Evolutionary conservation across 2,888 invertebrate species (phyloP), one percentile per base, ranked within the genome.

Genomic region (Thumatha senex): DNA sequence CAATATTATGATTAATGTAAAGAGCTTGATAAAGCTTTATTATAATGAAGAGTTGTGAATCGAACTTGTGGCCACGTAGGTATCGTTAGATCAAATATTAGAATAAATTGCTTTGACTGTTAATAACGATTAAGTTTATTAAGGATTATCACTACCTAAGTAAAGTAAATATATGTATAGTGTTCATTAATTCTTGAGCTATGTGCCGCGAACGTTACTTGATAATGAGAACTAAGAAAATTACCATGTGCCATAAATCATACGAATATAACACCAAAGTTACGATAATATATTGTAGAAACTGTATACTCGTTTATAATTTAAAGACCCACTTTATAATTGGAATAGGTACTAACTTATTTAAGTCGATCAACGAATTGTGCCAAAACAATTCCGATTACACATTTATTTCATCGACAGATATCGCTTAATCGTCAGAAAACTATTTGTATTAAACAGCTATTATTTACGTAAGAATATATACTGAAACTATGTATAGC

Each of bases 11-110:
- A 81, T 76, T 86, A 86, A 86, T 86, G 81, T 89, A 87, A 91
- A 82, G 91, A 91, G 91, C 91, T 91, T 91, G 81, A 85, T 78
- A 74, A 89, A 89, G 90, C 91, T 91, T 91, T 91, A 91, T 91
- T 90, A 91, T 89, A 82, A 84, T 80, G 82, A 85, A 89, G 91
- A 84, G 90, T 90, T 91, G 91, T 91, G 90, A 90, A 90, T 87
- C 88, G 87, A 90, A 89, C 88, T 80, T 87, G 88, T 87, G 89
- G 89, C 90, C 90, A 89, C 80, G 77, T 86, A 86, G 82, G 67
- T 24, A 24, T 24, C 18, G 70, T 81, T 85, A 87, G 80, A 83
- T 80, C 82, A 75, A 82, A 78, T 65, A 78, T 80, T 86, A 86
- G 81, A 65, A 70, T 83, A 74, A 69, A 72, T 71, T 72, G 82